A percentile compares a stretch with the other conserved stretches of the same genome.
phyloP scores from a whole-genome alignment of 2,113 vertebrate genomes.

The Siniperca chuatsi region DNA sequence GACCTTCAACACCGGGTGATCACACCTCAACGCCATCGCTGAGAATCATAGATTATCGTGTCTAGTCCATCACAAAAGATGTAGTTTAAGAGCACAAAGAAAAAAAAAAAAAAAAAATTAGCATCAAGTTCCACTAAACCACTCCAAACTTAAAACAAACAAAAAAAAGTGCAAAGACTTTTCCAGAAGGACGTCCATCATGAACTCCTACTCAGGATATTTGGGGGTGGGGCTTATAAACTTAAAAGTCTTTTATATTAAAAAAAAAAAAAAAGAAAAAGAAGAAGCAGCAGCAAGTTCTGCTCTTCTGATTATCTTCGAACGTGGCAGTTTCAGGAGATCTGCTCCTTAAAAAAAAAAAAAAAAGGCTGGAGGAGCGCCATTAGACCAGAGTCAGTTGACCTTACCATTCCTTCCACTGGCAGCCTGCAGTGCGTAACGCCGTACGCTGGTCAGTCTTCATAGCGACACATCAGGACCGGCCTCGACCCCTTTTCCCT shows the following conservation, averaged over 20 bases:
- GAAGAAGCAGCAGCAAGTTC: background rate
- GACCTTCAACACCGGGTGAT: slow-evolving; percentile 91
- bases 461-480: slow-evolving; percentile 96
- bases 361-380: slow-evolving; percentile 65
- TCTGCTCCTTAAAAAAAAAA: slow-evolving; percentile 81
- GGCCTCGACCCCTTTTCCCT: slow-evolving; percentile 95
- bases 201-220: slow-evolving; percentile 45
- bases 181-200: slow-evolving; percentile 65
- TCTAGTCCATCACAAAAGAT: slow-evolving; percentile 60
- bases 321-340: slow-evolving; percentile 72
- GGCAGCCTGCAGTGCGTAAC: slow-evolving; percentile 92
- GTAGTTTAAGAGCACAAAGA: slow-evolving; percentile 43
- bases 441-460: slow-evolving; percentile 89
- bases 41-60: slow-evolving; percentile 86
- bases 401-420: slow-evolving; percentile 94
- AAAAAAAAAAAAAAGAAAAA: background rate
- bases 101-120: background rate
- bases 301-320: slow-evolving; percentile 48
- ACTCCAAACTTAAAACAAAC: slow-evolving; percentile 61
- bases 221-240: slow-evolving; percentile 9
- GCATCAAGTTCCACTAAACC: slow-evolving; percentile 65
- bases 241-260: background rate
- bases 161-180: slow-evolving; percentile 73
- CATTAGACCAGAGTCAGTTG: slow-evolving; percentile 81
- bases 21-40: slow-evolving; percentile 86